Percentiles rank a stretch among this genome's conserved stretches.
Conservation (phyloP, 2,797 vertebrate genomes). For the Fistularia tabacaria region DNA sequence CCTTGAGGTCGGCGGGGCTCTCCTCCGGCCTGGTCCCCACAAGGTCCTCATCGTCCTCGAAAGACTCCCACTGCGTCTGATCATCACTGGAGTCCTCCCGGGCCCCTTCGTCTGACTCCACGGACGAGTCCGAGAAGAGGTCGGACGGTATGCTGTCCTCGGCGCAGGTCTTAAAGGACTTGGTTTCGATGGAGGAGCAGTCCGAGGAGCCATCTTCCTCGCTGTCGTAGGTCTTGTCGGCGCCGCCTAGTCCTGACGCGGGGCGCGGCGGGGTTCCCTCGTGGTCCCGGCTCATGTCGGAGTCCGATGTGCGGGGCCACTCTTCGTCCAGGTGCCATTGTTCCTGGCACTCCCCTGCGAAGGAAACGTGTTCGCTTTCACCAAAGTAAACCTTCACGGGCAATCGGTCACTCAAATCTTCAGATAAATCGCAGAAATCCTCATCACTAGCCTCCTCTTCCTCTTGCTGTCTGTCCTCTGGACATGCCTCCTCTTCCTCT, state of each 20-base stretch:
- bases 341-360: constrained; percentile 22
- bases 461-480: constrained; percentile 14
- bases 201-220: constrained; percentile 65
- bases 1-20: constrained; percentile 18
- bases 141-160: constrained; percentile 51
- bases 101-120: constrained; percentile 58
- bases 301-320: background rate
- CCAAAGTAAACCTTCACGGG: constrained; percentile 19
- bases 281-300: constrained; percentile 7
- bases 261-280: constrained; percentile 16
- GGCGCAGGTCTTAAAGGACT: constrained; percentile 63
- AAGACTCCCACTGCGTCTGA: constrained; percentile 64
- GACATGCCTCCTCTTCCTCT: constrained; percentile 11
- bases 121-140: constrained; percentile 48
- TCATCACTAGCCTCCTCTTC: constrained; percentile 20
- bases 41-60: constrained; percentile 53
- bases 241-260: constrained; percentile 20
- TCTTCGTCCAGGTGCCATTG: background rate
- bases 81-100: constrained; percentile 53
- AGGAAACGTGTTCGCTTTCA: constrained; percentile 8
- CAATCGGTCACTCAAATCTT: constrained; percentile 11
- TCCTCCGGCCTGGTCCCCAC: background rate
- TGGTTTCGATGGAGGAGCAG: constrained; percentile 63
- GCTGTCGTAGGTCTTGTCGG: constrained; percentile 2
- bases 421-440: constrained; percentile 8